phyloP scores from a whole-genome alignment of 2,797 vertebrate genomes.

The Emydoidea blandingii region DNA sequence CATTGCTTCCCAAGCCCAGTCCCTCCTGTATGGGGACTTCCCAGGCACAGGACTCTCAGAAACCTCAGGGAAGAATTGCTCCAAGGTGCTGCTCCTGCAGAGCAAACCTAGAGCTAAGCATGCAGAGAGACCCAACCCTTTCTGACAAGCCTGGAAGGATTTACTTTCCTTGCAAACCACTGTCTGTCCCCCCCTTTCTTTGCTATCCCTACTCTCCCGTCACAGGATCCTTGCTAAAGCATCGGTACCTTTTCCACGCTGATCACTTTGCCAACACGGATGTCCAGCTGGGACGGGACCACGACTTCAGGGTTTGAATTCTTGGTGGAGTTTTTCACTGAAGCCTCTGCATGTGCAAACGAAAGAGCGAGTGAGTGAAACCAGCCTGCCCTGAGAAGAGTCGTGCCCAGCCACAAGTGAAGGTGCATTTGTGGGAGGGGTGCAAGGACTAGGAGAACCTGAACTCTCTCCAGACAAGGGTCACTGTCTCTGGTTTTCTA shows the following conservation, averaged over 20 bases:
- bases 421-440: background rate
- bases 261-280: constrained; percentile 93
- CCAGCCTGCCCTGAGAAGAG: background rate
- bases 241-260: constrained; percentile 90
- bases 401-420: background rate
- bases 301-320: constrained; percentile 86
- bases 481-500: background rate
- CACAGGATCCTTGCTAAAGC: rapidly evolving
- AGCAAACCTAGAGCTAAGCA: background rate
- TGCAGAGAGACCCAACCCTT: background rate
- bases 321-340: constrained; percentile 83
- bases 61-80: background rate
- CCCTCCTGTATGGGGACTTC: background rate
- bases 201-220: rapidly evolving
- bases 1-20: background rate
- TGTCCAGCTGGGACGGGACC: constrained; percentile 91
- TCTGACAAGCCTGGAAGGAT: background rate
- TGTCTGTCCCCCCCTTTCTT: background rate
- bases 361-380: background rate
- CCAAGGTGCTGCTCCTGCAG: too few species aligned
- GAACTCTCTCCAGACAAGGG: background rate
- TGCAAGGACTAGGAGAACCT: background rate
- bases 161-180: background rate
- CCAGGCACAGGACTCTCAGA: background rate
- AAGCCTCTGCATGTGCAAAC: constrained; percentile 80